Evolutionary conservation across 2,113 vertebrate species (phyloP).

Genomic region (Rhizomys pruinosus): DNA sequence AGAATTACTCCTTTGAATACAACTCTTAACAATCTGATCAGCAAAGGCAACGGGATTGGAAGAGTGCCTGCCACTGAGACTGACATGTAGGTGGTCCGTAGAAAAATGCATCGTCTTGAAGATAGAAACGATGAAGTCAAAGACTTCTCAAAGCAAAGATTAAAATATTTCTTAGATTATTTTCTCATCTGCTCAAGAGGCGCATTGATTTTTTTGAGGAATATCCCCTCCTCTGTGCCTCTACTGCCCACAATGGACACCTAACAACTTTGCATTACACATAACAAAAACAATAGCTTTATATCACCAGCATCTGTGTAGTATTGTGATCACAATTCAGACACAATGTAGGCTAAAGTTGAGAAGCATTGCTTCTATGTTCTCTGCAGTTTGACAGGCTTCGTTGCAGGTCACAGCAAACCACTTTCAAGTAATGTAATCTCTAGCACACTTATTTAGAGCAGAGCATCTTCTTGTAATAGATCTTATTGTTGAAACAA

Average conservation of each 20-base stretch:
- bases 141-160: background rate
- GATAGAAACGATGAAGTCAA: constrained; percentile 1
- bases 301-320: background rate
- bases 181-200: background rate
- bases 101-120: background rate
- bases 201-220: background rate
- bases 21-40: constrained; percentile 1
- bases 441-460: constrained; percentile 14
- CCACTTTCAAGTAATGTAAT: background rate
- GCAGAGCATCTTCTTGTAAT: background rate
- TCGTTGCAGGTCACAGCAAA: background rate
- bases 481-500: background rate
- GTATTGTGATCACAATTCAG: background rate
- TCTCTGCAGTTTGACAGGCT: background rate
- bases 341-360: background rate
- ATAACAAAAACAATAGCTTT: background rate
- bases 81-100: background rate
- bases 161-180: background rate
- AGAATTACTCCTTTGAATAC: constrained; percentile 7
- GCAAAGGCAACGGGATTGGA: background rate
- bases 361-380: background rate
- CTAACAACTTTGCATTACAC: background rate
- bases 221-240: background rate
- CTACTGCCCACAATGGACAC: too few species aligned
- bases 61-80: background rate